Evolutionary conservation across 2,888 invertebrate genomes (phyloP).

Genomic region (Campoplex nolae): DNA sequence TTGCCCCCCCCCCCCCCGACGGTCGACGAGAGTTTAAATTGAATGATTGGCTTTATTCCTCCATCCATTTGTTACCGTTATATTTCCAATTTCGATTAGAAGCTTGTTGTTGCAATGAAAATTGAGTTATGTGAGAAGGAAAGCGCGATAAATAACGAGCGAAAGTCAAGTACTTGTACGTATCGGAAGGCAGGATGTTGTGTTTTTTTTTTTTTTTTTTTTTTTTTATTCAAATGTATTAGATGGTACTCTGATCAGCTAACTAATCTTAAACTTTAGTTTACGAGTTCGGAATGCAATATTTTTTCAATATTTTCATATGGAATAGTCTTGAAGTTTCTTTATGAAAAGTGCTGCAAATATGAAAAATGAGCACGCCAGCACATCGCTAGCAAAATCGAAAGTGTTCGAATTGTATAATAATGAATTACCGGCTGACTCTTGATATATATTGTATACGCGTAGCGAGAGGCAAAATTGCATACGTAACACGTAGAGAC

Average conservation of each 20-base stretch:
- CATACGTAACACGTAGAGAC: not conserved
- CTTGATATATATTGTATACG: not conserved
- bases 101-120: not conserved
- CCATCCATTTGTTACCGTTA: not conserved
- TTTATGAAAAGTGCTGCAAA: not conserved
- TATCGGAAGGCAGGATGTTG: too few species aligned
- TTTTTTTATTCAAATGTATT: too few species aligned
- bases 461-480: not conserved
- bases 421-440: constrained; percentile 16
- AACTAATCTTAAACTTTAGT: too few species aligned
- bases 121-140: not conserved
- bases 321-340: not conserved
- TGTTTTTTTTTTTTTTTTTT: too few species aligned
- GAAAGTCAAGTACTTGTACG: not conserved
- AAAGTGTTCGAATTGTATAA: not conserved
- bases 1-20: not conserved
- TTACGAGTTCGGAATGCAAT: not conserved
- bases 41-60: not conserved
- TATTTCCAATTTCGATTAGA: not conserved
- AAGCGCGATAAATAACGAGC: too few species aligned
- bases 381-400: not conserved
- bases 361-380: not conserved
- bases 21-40: not conserved
- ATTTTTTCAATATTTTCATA: not conserved
- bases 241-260: too few species aligned